A percentile compares a stretch with the other conserved stretches of the same genome.
Conservation (phyloP, 2,888 invertebrate species). For the Cerastis rubricosa region DNA sequence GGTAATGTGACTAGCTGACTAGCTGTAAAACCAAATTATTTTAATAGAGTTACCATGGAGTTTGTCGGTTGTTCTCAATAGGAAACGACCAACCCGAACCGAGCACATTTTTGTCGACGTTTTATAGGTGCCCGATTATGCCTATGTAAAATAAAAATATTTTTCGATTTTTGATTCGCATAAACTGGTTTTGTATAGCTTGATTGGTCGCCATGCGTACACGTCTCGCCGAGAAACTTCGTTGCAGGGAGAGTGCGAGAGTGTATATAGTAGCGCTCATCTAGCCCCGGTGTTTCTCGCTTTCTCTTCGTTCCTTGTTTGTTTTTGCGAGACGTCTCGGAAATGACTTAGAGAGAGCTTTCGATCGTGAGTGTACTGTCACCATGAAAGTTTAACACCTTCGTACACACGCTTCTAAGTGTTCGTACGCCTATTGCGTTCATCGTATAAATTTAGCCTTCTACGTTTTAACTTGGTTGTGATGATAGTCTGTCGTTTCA, state of each 20-base stretch:
- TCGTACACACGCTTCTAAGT: not conserved
- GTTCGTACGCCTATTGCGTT: not conserved
- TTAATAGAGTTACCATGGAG: no score
- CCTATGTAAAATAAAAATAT: no score
- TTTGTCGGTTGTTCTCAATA: no score
- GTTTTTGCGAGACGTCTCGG: not conserved
- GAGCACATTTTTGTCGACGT: no score
- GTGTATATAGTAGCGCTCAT: not conserved
- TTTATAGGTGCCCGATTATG: no score
- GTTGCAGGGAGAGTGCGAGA: not conserved
- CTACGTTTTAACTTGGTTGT: not conserved
- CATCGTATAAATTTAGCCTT: not conserved
- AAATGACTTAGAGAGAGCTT: not conserved
- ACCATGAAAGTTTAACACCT: not conserved
- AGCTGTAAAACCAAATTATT: no score
- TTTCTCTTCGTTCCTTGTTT: not conserved
- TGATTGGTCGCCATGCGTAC: no score
- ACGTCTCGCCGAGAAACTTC: no score
- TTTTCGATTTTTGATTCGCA: no score
- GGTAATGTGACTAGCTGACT: not conserved
- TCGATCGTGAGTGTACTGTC: not conserved
- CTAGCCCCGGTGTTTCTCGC: not conserved
- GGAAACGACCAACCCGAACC: no score
- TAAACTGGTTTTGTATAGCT: no score
- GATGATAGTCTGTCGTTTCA: slow-evolving; percentile 69